Evolutionary conservation across 1,140 invertebrate genomes (phyloP).

Genomic region (Aphelenchoides besseyi): DNA sequence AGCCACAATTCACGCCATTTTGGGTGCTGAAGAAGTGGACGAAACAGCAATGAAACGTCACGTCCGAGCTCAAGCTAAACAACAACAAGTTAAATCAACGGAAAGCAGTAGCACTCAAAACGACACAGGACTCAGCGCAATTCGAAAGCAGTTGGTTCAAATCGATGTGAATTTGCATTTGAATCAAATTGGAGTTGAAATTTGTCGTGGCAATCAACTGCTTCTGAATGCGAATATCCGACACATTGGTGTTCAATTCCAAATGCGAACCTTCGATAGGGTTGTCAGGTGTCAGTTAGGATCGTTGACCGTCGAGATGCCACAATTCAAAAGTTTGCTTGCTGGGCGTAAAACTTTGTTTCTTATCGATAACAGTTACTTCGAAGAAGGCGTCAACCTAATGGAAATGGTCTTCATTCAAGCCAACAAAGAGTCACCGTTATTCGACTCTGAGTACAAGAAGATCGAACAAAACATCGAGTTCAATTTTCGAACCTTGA

Average conservation of each 20-base stretch:
- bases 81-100: background rate
- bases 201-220: slow-evolving; percentile 32
- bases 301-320: slow-evolving; percentile 47
- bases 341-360: slow-evolving; percentile 40
- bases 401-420: slow-evolving; percentile 40
- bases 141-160: slow-evolving; percentile 51
- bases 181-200: slow-evolving; percentile 50
- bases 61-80: slow-evolving; percentile 24
- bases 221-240: slow-evolving; percentile 39
- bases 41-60: slow-evolving; percentile 29
- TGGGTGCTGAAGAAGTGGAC: slow-evolving; percentile 56
- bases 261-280: slow-evolving; percentile 60
- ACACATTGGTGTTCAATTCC: slow-evolving; percentile 41
- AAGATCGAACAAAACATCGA: slow-evolving; percentile 76
- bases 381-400: slow-evolving; percentile 35
- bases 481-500: slow-evolving; percentile 77
- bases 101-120: no score
- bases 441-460: slow-evolving; percentile 76
- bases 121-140: slow-evolving; percentile 17
- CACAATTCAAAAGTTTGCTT: slow-evolving; percentile 37
- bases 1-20: slow-evolving; percentile 62
- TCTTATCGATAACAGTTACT: slow-evolving; percentile 50
- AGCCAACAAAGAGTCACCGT: slow-evolving; percentile 79
- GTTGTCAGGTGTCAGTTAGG: slow-evolving; percentile 49
- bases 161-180: slow-evolving; percentile 49